phyloP scores from a whole-genome alignment of 1,140 invertebrate genomes.

The Orchesella cincta region DNA sequence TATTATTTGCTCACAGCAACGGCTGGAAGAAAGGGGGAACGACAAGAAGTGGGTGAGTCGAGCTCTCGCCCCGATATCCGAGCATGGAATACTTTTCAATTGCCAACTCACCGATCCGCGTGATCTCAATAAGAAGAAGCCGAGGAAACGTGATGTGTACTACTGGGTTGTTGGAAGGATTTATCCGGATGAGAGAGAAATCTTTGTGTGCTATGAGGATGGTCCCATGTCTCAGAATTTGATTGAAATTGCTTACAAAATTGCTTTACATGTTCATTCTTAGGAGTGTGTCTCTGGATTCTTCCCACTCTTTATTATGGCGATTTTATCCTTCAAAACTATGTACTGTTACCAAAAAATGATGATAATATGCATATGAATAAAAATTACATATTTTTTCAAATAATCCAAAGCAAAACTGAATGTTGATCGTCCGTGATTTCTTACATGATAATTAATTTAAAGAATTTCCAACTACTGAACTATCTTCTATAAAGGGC shows the following conservation, averaged over 20 bases:
- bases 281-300: not conserved
- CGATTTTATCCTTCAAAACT: too few species aligned
- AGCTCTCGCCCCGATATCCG: slow-evolving; percentile 74
- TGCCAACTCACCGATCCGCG: slow-evolving; percentile 51
- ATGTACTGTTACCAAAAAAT: not conserved
- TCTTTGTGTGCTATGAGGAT: slow-evolving; percentile 79
- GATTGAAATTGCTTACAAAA: slow-evolving; percentile 72
- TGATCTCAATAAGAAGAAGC: slow-evolving; percentile 25
- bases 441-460: too few species aligned
- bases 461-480: too few species aligned
- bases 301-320: too few species aligned
- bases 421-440: too few species aligned
- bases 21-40: slow-evolving; percentile 58
- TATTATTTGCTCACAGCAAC: not conserved
- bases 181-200: slow-evolving; percentile 67
- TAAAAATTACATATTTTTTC: too few species aligned
- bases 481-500: too few species aligned
- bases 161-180: slow-evolving; percentile 63
- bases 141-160: slow-evolving; percentile 50
- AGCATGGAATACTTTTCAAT: slow-evolving; percentile 69
- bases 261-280: slow-evolving; percentile 34
- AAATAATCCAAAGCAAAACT: too few species aligned
- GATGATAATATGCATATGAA: not conserved
- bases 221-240: slow-evolving; percentile 72
- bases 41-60: slow-evolving; percentile 66